These are phyloP conservation scores for Heteropelma amictum DNA, from an alignment of 2,888 invertebrate genomes.

Conservation along the genomic window DNA sequence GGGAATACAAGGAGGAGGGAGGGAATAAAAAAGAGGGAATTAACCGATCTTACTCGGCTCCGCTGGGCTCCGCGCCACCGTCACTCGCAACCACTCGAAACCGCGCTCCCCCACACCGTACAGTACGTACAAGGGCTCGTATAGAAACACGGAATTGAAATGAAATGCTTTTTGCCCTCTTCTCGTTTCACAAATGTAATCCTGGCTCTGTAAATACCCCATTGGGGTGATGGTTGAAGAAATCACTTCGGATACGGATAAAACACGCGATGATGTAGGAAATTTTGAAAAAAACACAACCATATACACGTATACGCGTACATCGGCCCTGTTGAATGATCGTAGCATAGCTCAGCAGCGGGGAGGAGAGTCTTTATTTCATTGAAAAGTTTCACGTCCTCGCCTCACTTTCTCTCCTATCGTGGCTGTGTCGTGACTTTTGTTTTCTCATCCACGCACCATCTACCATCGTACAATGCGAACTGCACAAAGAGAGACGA, in stretches of 20 bases:
- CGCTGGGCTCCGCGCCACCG: constrained; percentile 64
- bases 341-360: constrained; percentile 44
- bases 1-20: background rate
- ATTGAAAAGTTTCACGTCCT: constrained; percentile 42
- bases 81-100: constrained; percentile 65
- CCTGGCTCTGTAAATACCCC: too few species aligned
- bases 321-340: constrained; percentile 22
- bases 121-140: constrained; percentile 20
- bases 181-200: background rate
- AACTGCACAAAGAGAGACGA: background rate
- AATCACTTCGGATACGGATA: too few species aligned
- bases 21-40: constrained; percentile 13
- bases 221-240: too few species aligned
- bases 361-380: constrained; percentile 49
- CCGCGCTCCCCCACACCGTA: constrained; percentile 24
- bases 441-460: constrained; percentile 8
- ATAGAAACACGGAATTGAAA: constrained; percentile 58
- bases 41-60: constrained; percentile 55
- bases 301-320: background rate
- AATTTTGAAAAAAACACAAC: too few species aligned
- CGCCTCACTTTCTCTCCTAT: background rate
- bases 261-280: too few species aligned
- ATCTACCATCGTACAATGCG: constrained; percentile 4
- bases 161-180: constrained; percentile 59
- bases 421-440: constrained; percentile 35